These are phyloP conservation scores for Bambusicola thoracicus DNA, from an alignment of 2,113 vertebrate genomes.

Conservation along the genomic window DNA sequence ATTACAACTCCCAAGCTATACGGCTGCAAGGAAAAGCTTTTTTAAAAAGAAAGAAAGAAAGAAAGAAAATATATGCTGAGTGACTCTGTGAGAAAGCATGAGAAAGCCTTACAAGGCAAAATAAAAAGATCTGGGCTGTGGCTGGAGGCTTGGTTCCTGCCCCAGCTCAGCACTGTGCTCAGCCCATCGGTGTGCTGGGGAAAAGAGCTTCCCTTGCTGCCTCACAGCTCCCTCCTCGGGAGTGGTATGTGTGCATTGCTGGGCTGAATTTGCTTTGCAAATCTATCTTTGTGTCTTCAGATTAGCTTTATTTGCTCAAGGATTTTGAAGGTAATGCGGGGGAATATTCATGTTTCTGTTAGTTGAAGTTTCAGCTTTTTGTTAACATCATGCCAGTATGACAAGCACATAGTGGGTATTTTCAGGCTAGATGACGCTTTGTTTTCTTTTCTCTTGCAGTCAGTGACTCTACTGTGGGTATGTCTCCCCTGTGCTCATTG, in stretches of 20 bases:
- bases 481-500: neutral
- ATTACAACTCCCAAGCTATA: neutral
- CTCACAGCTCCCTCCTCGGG: neutral
- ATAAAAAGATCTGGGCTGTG: neutral
- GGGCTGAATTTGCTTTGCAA: constrained; percentile 40
- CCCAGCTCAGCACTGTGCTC: neutral
- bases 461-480: neutral
- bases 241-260: accelerated
- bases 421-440: neutral
- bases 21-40: neutral
- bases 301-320: constrained; percentile 42
- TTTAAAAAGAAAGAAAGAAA: neutral
- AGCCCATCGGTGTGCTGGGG: neutral
- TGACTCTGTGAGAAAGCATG: neutral
- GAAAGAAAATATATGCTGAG: neutral
- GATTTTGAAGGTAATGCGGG: constrained; percentile 1
- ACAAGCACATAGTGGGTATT: neutral
- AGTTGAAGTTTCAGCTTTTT: neutral
- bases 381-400: neutral
- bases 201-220: neutral
- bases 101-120: neutral
- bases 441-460: neutral
- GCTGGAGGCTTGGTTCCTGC: neutral
- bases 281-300: neutral
- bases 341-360: constrained; percentile 16